phyloP scores from a whole-genome alignment of 1,140 invertebrate species.

The Drosophila parvula region DNA sequence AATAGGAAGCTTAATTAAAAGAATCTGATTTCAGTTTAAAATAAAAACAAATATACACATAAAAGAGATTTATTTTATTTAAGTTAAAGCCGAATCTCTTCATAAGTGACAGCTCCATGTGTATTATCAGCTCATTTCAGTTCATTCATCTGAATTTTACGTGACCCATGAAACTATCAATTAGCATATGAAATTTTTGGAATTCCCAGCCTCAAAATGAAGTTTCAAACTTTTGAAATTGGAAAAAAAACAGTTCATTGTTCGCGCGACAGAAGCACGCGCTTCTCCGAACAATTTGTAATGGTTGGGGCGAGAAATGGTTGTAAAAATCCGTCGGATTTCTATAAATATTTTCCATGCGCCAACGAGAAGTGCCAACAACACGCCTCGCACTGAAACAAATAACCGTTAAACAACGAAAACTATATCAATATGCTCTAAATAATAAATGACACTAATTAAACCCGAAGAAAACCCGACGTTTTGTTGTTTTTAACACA shows the following conservation, averaged over 20 bases:
- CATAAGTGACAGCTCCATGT: background rate
- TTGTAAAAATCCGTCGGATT: constrained; percentile 50
- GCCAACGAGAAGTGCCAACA: constrained; percentile 65
- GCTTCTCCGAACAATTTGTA: constrained; percentile 37
- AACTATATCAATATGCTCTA: constrained; percentile 83
- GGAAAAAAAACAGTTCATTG: constrained; percentile 44
- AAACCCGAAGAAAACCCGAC: constrained; percentile 74
- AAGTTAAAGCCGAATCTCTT: background rate
- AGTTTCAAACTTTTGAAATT: constrained; percentile 24
- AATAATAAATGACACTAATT: constrained; percentile 84
- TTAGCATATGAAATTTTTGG: constrained; percentile 61
- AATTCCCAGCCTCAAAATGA: constrained; percentile 51
- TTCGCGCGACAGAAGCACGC: constrained; percentile 46
- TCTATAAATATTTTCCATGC: constrained; percentile 73
- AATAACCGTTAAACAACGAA: constrained; percentile 81
- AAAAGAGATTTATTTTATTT: background rate
- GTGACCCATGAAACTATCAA: constrained; percentile 44
- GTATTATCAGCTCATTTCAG: constrained; percentile 3
- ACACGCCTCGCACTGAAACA: constrained; percentile 60
- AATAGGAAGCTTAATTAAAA: constrained; percentile 1
- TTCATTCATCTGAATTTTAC: constrained; percentile 45
- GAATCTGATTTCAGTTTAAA: background rate
- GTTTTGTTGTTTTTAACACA: constrained; percentile 75
- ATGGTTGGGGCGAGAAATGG: constrained; percentile 29
- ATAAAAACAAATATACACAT: background rate